phyloP scores from a whole-genome alignment of 2,113 vertebrate genomes.

The Uropsilus gracilis region DNA sequence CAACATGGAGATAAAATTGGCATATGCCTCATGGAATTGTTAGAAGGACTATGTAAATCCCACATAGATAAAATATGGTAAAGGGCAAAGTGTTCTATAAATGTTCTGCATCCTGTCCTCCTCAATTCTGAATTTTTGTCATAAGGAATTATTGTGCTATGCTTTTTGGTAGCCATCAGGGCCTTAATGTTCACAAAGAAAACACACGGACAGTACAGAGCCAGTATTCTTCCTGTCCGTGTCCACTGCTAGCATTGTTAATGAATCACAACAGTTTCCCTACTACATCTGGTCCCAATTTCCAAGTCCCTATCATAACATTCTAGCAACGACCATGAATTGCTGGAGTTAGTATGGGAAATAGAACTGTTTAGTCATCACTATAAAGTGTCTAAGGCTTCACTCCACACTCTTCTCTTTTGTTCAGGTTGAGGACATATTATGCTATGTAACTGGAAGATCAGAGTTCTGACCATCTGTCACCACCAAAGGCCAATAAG shows the following conservation, averaged over 20 bases:
- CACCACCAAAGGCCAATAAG: too few species aligned
- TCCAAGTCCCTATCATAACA: background rate
- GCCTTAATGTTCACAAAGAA: background rate
- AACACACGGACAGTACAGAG: too few species aligned
- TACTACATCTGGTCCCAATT: background rate
- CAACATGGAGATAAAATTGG: slow-evolving; percentile 17
- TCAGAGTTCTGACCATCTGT: too few species aligned
- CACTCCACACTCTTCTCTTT: background rate
- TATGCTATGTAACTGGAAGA: too few species aligned
- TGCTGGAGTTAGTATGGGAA: background rate
- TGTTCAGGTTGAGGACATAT: background rate
- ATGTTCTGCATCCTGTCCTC: background rate
- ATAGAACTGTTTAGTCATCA: background rate
- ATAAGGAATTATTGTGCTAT: background rate
- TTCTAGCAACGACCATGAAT: background rate
- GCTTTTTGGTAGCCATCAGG: background rate
- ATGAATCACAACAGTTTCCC: background rate
- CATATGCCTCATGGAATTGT: background rate
- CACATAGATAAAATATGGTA: background rate
- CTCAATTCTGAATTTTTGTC: background rate
- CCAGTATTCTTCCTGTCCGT: background rate
- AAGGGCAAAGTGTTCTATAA: background rate
- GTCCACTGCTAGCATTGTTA: background rate
- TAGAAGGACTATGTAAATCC: background rate
- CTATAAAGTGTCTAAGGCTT: background rate